Evolutionary conservation across 2,888 invertebrate genomes (phyloP).

Genomic region (Boloria euphrosyne): DNA sequence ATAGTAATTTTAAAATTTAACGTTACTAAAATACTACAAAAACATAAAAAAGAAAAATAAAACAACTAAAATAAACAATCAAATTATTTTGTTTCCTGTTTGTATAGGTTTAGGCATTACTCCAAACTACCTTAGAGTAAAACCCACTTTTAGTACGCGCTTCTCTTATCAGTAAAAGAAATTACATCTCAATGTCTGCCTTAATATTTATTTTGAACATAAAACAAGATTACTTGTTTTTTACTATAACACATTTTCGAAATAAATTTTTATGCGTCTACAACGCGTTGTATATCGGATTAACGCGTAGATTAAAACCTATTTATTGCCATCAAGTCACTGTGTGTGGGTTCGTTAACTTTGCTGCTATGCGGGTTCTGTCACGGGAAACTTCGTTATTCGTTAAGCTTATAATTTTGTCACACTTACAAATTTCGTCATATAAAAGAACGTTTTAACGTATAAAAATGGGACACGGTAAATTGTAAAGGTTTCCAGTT

Average conservation of each 20-base stretch:
- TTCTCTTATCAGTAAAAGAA: too few relatives aligned
- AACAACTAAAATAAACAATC: too few relatives aligned
- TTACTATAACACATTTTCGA: not conserved
- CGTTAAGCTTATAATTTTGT: constrained; percentile 16
- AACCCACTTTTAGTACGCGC: too few relatives aligned
- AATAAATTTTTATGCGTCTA: not conserved
- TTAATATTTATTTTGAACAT: too few relatives aligned
- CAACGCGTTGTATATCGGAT: not conserved
- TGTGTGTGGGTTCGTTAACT: constrained; percentile 22
- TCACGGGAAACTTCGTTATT: constrained; percentile 9
- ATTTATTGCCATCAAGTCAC: constrained; percentile 26
- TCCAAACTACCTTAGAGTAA: too few relatives aligned
- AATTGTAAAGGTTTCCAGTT: constrained; percentile 23
- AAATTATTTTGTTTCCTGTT: too few relatives aligned
- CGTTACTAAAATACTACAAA: too few relatives aligned
- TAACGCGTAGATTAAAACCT: constrained; percentile 22
- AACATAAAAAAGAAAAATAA: too few relatives aligned
- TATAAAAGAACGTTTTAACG: constrained; percentile 14
- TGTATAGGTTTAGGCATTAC: too few relatives aligned
- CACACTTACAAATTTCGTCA: constrained; percentile 5
- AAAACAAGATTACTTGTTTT: too few relatives aligned
- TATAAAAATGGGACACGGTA: constrained; percentile 27
- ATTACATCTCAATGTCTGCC: too few relatives aligned
- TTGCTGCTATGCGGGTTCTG: constrained; percentile 20
- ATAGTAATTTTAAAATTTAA: too few relatives aligned